Evolutionary conservation across 2,113 vertebrate genomes (phyloP), one percentile per base, ranked within the genome.

Genomic region (Erinaceus europaeus): DNA sequence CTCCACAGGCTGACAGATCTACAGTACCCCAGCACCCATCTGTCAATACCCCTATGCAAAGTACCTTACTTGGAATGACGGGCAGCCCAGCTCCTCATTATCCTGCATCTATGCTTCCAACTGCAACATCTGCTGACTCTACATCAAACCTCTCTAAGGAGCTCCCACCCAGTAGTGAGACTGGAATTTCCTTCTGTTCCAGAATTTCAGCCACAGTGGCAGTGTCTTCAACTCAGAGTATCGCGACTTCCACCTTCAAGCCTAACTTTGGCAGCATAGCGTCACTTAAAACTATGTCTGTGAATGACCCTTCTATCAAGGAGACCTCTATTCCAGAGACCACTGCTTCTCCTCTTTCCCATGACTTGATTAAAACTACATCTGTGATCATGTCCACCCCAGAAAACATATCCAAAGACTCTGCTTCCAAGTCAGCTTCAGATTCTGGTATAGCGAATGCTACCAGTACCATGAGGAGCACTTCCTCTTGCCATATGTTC

Each of bases 111-210:
- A 75, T 90, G 91, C 1, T 91, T 95, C 52, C 94, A 87, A 10
- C 83, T 85, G 14, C 72, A 69, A 1, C 82, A 10, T 80, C 95
- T 23, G 76, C 95, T n/a, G 96, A 88, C 18, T 94, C 97, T 0
- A 38, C 94, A 9, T 97, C 98, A 92, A 98, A 97, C 84, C 97
- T 97, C 12, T 94, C 98, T 77, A 98, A 97, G 3, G 95, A 94
- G 0, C 59, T 95, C 53, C 74, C 94, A 27, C 61, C 84, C 0
- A 86, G 81, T 29, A 80, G 59, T 0, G 94, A 96, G 78, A 85
- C 18, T 0, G 0, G 38, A 15, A 50, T 29, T 6, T 13, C 64
- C 34, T 85, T 85, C 1, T 14, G 83, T 0, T 78, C 92, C 32
- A 95, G 57, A 32, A 84, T 93, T 84, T 84, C 96, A 2, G 50